Evolutionary conservation across 1,140 invertebrate species (phyloP).

Genomic region (Achatina immaculata): DNA sequence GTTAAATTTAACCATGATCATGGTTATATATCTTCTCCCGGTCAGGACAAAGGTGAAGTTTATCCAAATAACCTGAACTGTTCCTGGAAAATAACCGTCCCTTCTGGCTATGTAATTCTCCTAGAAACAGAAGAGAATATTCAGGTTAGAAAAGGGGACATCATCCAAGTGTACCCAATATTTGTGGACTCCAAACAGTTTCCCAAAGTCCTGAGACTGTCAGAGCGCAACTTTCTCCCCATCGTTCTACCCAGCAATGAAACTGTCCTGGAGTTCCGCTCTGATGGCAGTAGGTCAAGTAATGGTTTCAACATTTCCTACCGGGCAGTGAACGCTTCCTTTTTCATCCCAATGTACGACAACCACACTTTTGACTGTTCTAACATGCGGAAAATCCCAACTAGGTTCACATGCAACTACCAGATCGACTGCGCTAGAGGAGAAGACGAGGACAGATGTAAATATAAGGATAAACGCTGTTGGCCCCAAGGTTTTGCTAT

Average conservation of each 20-base stretch:
- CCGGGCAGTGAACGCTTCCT: background rate
- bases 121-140: background rate
- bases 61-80: constrained; percentile 19
- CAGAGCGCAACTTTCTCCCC: background rate
- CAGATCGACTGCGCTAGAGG: constrained; percentile 8
- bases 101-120: background rate
- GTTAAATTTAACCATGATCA: background rate
- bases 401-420: background rate
- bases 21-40: constrained; percentile 16
- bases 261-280: background rate
- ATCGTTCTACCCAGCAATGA: constrained; percentile 12
- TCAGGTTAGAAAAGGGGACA: constrained; percentile 7
- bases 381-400: background rate
- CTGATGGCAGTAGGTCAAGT: constrained; percentile 11
- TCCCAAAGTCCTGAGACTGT: background rate
- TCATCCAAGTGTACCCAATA: background rate
- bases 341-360: constrained; percentile 14
- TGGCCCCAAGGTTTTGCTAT: background rate
- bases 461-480: background rate
- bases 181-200: background rate
- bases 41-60: background rate
- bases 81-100: constrained; percentile 2
- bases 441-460: constrained; percentile 4
- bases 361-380: constrained; percentile 12
- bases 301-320: constrained; percentile 28